Conservation (phyloP, 2,113 vertebrate species). For the Myrmophylax atrothorax region DNA sequence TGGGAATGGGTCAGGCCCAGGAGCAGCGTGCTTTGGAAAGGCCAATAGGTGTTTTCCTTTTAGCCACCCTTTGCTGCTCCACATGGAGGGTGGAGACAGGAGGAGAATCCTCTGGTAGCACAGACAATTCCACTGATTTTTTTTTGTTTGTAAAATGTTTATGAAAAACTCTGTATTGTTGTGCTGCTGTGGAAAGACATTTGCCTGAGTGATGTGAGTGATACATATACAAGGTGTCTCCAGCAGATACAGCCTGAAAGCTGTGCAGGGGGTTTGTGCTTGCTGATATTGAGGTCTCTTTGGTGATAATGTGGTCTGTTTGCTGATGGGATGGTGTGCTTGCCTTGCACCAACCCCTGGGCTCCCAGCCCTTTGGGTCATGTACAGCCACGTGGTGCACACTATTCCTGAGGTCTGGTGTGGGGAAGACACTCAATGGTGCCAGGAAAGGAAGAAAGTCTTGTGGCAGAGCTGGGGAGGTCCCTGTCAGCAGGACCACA, state of each 20-base stretch:
- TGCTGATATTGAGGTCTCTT: neutral
- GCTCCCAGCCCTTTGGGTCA: neutral
- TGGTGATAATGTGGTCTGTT: neutral
- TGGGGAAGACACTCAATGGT: no score
- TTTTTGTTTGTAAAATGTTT: neutral
- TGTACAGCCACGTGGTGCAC: neutral
- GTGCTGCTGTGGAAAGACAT: neutral
- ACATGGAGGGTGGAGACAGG: neutral
- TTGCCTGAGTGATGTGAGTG: accelerated
- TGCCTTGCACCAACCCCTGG: neutral
- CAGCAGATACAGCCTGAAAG: neutral
- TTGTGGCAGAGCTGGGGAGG: neutral
- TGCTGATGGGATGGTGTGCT: neutral
- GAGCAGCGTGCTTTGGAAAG: neutral
- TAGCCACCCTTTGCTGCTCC: neutral
- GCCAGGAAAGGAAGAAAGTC: accelerated
- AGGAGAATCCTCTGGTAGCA: neutral
- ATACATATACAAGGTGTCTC: neutral
- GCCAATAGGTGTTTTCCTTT: neutral
- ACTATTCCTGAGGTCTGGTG: neutral
- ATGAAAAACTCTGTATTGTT: neutral
- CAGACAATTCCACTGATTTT: neutral
- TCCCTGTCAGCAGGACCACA: neutral
- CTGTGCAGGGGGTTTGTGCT: neutral
- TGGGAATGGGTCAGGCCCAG: neutral